Conservation (phyloP, 2,888 invertebrate genomes). For the Andrena camellia region DNA sequence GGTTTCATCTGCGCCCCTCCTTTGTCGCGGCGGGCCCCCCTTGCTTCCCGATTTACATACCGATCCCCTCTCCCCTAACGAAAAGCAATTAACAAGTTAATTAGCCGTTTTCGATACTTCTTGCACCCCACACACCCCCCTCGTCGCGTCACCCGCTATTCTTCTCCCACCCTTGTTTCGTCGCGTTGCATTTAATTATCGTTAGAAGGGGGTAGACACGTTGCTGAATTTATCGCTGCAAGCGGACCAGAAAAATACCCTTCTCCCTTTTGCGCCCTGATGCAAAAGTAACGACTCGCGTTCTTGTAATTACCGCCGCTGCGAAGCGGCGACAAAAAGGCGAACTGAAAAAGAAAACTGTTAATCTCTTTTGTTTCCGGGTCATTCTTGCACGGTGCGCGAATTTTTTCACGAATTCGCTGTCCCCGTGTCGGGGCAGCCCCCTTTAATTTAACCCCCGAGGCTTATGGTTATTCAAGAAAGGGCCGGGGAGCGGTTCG, state of each 20-base stretch:
- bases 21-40: constrained; percentile 22
- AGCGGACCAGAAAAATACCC: constrained; percentile 6
- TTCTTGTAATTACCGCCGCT: constrained; percentile 31
- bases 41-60: constrained; percentile 35
- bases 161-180: not conserved
- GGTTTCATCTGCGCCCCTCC: constrained; percentile 22
- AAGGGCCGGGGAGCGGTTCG: not conserved
- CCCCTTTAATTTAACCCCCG: not conserved
- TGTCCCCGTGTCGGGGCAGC: not conserved
- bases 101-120: constrained; percentile 22
- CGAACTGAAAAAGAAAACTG: constrained; percentile 12
- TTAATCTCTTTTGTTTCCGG: constrained; percentile 31
- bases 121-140: not conserved
- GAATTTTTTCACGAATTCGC: constrained; percentile 6
- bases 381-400: not conserved
- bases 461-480: not conserved
- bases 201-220: not conserved
- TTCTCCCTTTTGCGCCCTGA: constrained; percentile 7
- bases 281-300: constrained; percentile 42
- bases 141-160: too few species aligned
- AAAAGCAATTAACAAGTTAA: constrained; percentile 44
- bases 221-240: constrained; percentile 23
- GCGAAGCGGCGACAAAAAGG: not conserved
- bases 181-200: constrained; percentile 31
- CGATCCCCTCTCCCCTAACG: constrained; percentile 8